Evolutionary conservation across 1,140 invertebrate species (phyloP).

Genomic region (Temnothorax curvispinosus): DNA sequence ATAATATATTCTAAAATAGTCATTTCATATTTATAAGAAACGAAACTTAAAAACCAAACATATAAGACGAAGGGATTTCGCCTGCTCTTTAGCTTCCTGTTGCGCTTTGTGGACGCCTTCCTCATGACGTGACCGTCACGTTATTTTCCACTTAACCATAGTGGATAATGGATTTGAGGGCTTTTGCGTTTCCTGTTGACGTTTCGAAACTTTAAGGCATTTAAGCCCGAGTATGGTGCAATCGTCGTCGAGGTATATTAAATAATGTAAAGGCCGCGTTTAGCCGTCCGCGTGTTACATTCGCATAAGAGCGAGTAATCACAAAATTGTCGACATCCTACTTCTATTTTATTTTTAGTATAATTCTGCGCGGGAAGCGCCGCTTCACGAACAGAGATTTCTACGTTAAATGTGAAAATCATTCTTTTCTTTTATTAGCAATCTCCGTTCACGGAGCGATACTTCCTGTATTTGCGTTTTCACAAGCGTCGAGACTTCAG

Average conservation of each 20-base stretch:
- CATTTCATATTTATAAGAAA: background rate
- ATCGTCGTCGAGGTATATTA: slow-evolving; percentile 30
- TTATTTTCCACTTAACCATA: slow-evolving; percentile 67
- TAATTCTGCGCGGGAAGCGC: background rate
- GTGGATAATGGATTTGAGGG: slow-evolving; percentile 64
- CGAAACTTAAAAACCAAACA: background rate
- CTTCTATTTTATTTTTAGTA: slow-evolving; percentile 51
- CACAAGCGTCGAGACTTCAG: no score
- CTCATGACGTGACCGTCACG: slow-evolving; percentile 24
- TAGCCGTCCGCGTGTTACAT: slow-evolving; percentile 18
- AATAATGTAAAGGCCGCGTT: slow-evolving; percentile 53
- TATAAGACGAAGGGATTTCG: slow-evolving; percentile 9
- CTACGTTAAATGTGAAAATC: background rate
- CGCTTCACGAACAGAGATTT: background rate
- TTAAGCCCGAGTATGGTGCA: slow-evolving; percentile 11
- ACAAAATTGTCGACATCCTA: slow-evolving; percentile 77
- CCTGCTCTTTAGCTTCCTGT: slow-evolving; percentile 19
- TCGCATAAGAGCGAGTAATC: slow-evolving; percentile 61
- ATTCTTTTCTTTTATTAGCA: no score
- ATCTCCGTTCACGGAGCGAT: no score
- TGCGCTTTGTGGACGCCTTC: background rate
- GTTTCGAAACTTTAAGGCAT: slow-evolving; percentile 27
- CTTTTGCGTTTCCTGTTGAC: slow-evolving; percentile 63
- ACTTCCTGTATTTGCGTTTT: no score
- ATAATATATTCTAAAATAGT: background rate